Evolutionary conservation across 1,140 invertebrate genomes (phyloP).

Genomic region (Fopius arisanus): DNA sequence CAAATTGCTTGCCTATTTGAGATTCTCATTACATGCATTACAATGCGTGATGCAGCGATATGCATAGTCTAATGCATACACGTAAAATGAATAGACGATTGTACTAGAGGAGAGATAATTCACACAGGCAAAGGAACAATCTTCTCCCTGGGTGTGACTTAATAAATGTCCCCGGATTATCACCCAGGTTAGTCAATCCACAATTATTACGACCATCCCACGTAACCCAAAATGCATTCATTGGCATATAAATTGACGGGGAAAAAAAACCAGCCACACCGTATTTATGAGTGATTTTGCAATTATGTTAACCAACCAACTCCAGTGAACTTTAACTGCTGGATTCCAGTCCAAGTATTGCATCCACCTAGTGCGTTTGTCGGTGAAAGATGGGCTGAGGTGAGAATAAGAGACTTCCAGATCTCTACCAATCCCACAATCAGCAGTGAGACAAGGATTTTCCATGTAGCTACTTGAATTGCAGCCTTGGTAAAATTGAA

Average conservation of each 20-base stretch:
- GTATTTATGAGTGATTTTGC: background rate
- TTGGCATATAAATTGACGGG: background rate
- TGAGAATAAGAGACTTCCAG: background rate
- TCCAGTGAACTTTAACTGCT: background rate
- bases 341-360: background rate
- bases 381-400: background rate
- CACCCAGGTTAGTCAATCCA: constrained; percentile 1
- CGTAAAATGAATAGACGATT: background rate
- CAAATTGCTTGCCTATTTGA: constrained; percentile 53
- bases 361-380: background rate
- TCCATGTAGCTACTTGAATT: background rate
- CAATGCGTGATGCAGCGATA: constrained; percentile 48
- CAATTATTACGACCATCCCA: background rate
- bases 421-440: background rate
- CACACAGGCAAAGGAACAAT: background rate
- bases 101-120: background rate
- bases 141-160: background rate
- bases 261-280: background rate
- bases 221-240: background rate
- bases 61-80: constrained; percentile 42
- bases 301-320: background rate
- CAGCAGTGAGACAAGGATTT: background rate
- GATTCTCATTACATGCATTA: constrained; percentile 53
- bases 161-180: background rate
- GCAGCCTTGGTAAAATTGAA: background rate